These are phyloP conservation scores for Drosophila gaucha DNA, from an alignment of 2,888 invertebrate species.

Conservation along the genomic window DNA sequence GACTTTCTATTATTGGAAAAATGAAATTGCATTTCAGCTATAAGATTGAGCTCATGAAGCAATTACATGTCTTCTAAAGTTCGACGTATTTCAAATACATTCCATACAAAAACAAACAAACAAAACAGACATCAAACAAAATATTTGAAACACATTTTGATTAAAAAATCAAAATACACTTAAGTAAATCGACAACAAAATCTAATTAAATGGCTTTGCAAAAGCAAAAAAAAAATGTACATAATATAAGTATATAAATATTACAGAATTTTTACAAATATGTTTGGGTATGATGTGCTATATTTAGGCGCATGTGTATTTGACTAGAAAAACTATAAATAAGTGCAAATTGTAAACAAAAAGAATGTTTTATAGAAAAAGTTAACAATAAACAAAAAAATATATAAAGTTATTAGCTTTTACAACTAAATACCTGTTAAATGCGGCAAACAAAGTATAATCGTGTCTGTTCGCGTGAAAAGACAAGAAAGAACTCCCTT, in stretches of 20 bases:
- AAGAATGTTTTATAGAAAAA: not conserved
- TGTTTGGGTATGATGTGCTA: not conserved
- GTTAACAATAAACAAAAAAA: not conserved
- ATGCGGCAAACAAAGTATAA: not conserved
- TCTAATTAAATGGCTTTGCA: constrained; percentile 2
- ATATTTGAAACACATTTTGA: constrained; percentile 8
- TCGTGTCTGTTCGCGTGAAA: constrained; percentile 7
- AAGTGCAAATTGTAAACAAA: not conserved
- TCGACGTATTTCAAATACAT: not conserved
- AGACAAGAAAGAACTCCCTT: constrained; percentile 29
- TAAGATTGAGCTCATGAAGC: not conserved
- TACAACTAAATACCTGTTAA: constrained; percentile 17
- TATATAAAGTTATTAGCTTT: too few species aligned
- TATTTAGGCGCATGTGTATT: not conserved
- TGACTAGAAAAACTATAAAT: not conserved
- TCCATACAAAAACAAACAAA: constrained; percentile 5
- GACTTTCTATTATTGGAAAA: too few species aligned
- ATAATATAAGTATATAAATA: constrained; percentile 14
- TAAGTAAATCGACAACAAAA: constrained; percentile 11
- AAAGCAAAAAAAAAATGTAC: not conserved
- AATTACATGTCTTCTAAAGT: not conserved
- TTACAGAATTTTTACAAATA: too few species aligned
- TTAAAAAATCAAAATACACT: constrained; percentile 25
- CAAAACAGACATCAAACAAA: constrained; percentile 14
- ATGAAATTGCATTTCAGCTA: not conserved